A percentile compares a stretch with the other conserved stretches of the same genome.
Conservation (phyloP, 2,888 invertebrate genomes). For the Papilio protenor region DNA sequence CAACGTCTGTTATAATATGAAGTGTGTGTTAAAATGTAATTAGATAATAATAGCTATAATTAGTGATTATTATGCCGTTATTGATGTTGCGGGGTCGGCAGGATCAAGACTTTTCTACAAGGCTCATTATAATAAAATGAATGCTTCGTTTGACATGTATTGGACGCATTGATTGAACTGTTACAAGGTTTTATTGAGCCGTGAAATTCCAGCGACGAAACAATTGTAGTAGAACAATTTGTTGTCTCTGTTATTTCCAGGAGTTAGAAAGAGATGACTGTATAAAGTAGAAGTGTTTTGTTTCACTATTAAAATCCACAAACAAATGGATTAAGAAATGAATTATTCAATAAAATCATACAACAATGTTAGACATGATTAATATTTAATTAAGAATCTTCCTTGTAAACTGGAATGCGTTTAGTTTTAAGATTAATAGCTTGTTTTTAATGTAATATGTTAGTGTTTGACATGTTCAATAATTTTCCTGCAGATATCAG, state of each 20-base stretch:
- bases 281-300: no score
- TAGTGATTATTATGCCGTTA: constrained; percentile 14
- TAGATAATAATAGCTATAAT: constrained; percentile 5
- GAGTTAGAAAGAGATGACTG: neutral
- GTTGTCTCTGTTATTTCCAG: neutral
- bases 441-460: neutral
- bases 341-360: neutral
- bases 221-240: neutral
- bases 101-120: constrained; percentile 36
- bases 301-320: no score
- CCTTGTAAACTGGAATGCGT: neutral
- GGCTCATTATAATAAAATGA: constrained; percentile 24
- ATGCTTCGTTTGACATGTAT: neutral
- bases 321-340: neutral
- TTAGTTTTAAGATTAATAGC: neutral
- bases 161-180: constrained; percentile 3
- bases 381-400: neutral
- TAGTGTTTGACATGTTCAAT: neutral
- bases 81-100: constrained; percentile 38
- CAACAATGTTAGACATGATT: neutral
- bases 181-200: constrained; percentile 23
- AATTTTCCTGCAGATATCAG: neutral
- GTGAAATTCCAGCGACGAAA: neutral
- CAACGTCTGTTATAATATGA: neutral
- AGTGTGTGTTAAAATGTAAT: neutral